These are phyloP conservation scores for Sarcophaga variegata DNA, from an alignment of 2,888 invertebrate genomes.

Conservation along the genomic window DNA sequence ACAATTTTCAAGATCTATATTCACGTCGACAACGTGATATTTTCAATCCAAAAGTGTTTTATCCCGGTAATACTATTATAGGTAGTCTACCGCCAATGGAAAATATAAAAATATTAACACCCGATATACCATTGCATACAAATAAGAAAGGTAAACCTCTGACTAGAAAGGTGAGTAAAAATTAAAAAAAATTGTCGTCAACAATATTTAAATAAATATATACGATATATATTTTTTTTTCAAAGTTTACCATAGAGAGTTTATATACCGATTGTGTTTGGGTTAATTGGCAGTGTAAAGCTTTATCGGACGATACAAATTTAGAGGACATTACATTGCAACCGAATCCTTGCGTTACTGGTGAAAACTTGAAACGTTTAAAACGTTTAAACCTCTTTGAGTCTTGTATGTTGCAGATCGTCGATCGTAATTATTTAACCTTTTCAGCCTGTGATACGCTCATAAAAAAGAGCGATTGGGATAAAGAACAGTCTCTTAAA, in stretches of 20 bases:
- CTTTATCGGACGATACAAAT: slow-evolving; percentile 83
- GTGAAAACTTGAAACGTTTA: slow-evolving; percentile 91
- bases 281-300: slow-evolving; percentile 94
- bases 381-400: slow-evolving; percentile 93
- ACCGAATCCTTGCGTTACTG: slow-evolving; percentile 86
- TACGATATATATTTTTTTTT: too few species aligned
- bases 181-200: background rate
- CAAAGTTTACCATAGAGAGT: slow-evolving; percentile 90
- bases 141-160: slow-evolving; percentile 84
- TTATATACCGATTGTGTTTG: slow-evolving; percentile 91
- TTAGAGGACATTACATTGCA: slow-evolving; percentile 84
- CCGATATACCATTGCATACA: slow-evolving; percentile 88
- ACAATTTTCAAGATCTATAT: slow-evolving; percentile 87
- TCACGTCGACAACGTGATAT: slow-evolving; percentile 85
- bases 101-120: slow-evolving; percentile 90
- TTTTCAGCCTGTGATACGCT: slow-evolving; percentile 89
- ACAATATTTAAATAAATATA: background rate
- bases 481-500: slow-evolving; percentile 83
- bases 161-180: slow-evolving; percentile 82
- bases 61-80: slow-evolving; percentile 88
- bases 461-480: slow-evolving; percentile 90
- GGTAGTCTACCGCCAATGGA: slow-evolving; percentile 89
- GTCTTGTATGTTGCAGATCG: slow-evolving; percentile 93
- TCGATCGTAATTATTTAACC: slow-evolving; percentile 92
- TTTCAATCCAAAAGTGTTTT: slow-evolving; percentile 84